Percentiles rank a stretch among this genome's conserved stretches.
Evolutionary conservation across 1,140 invertebrate species (phyloP).

Genomic region (Drosophila kikkawai): DNA sequence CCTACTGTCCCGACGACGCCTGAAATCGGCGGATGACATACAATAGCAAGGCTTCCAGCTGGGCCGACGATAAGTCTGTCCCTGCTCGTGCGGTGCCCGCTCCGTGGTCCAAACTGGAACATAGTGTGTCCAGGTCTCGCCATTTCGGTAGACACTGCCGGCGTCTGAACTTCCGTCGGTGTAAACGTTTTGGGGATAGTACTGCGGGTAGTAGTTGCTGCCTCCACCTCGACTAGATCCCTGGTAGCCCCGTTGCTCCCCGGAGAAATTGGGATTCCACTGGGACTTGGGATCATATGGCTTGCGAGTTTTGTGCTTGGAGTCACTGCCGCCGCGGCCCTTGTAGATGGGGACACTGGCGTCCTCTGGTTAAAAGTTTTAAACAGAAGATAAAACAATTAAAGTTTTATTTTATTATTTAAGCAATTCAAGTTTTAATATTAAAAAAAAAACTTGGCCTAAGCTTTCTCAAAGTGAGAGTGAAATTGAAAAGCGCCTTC

Average conservation of each 20-base stretch:
- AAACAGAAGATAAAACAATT: background rate
- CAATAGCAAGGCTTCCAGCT: constrained; percentile 83
- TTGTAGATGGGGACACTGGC: constrained; percentile 83
- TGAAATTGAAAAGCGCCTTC: background rate
- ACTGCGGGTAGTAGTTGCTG: constrained; percentile 63
- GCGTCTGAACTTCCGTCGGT: constrained; percentile 34
- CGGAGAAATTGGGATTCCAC: constrained; percentile 77
- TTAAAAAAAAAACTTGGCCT: background rate
- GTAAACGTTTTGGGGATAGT: constrained; percentile 68
- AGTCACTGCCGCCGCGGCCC: constrained; percentile 64
- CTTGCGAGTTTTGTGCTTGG: constrained; percentile 62
- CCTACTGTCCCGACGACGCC: constrained; percentile 64
- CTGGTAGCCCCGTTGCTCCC: constrained; percentile 60
- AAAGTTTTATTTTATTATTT: background rate
- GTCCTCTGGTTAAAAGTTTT: constrained; percentile 55
- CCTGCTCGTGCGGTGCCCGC: constrained; percentile 62
- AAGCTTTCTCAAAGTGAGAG: constrained; percentile 4
- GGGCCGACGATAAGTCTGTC: constrained; percentile 58
- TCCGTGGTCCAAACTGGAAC: constrained; percentile 83
- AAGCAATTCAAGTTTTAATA: no score
- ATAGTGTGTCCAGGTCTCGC: constrained; percentile 78
- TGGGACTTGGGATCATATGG: constrained; percentile 75
- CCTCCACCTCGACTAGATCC: constrained; percentile 23
- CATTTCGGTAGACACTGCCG: constrained; percentile 59
- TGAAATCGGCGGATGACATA: constrained; percentile 66